Evolutionary conservation across 1,140 invertebrate species (phyloP), one percentile per base, ranked within the genome.

Genomic region (Medauroidea extradentata): DNA sequence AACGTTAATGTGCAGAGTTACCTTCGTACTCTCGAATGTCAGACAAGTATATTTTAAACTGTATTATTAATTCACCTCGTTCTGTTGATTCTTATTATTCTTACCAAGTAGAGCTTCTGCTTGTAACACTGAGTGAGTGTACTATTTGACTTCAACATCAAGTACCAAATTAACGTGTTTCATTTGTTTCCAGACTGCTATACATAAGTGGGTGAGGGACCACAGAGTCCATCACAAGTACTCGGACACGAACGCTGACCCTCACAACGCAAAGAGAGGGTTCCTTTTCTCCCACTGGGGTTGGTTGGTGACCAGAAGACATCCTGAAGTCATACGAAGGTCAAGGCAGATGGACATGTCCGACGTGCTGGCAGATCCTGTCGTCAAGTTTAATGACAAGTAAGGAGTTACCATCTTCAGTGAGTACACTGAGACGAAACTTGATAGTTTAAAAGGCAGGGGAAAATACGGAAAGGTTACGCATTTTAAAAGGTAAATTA

Each of bases 241-340:
- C 75, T 87, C 86, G 0, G 93, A 96, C 68, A 94, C 92, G 0
- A 83, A 91, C 67, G 93, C 91, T 0, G 93, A 96, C 75, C 93
- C 93, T 0, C 92, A 96, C 69, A 90, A 95, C 69, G 85, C 85
- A 5, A 85, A 84, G 41, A 79, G 92, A n/a, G 94, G 93, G 0
- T 94, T 96, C 74, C 95, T 94, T 75, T 96, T 94, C 74, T 78
- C 92, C 0, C 93, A 96, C 67, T 85, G 94, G 24, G 93, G 93
- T 1, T 96, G 93, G 93, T 77, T 96, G 63, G 83, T 90, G 83
- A 81, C 84, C 76, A 80, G 83, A 48, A 95, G 95, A 73, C 91
- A 94, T 73, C 89, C 90, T 0, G 85, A 92, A 57, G 89, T 95
- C 1, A 78, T 85, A 19, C 75, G 72, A 19, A 86, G 85, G 65